Percentiles rank a stretch among this genome's conserved stretches.
These are phyloP conservation scores for Bombus difficillimus DNA, from an alignment of 1,140 invertebrate genomes.

Conservation along the genomic window DNA sequence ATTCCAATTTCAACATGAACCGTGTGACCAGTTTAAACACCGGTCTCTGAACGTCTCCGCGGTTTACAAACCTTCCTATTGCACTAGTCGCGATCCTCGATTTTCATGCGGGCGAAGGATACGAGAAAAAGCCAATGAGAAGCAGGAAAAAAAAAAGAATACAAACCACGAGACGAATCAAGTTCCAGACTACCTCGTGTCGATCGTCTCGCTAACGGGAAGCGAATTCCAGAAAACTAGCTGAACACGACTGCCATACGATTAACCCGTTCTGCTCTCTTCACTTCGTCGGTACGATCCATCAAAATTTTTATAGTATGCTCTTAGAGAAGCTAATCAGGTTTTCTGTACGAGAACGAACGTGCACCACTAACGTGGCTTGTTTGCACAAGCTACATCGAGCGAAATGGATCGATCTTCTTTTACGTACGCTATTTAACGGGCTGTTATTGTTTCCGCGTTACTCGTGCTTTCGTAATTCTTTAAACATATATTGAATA, in stretches of 20 bases:
- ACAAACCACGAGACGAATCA: constrained; percentile 34
- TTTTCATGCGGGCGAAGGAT: background rate
- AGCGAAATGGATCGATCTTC: background rate
- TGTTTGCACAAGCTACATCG: background rate
- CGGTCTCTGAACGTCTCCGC: background rate
- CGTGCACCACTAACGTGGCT: background rate
- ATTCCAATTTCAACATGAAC: constrained; percentile 40
- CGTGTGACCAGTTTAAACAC: constrained; percentile 29
- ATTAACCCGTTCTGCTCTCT: constrained; percentile 1
- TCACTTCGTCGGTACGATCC: background rate
- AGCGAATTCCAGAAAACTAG: constrained; percentile 68
- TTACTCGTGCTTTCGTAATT: background rate
- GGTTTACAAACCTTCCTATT: constrained; percentile 4
- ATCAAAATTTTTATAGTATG: constrained; percentile 17
- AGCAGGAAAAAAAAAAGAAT: background rate
- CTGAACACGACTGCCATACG: constrained; percentile 45
- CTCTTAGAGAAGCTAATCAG: constrained; percentile 1
- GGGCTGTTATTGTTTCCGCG: background rate
- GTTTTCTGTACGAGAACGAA: background rate
- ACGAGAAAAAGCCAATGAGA: background rate
- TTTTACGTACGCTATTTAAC: background rate
- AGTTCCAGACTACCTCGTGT: constrained; percentile 30
- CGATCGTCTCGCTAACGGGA: constrained; percentile 60
- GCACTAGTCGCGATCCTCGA: background rate
- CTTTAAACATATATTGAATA: background rate